A percentile compares a stretch with the other conserved stretches of the same genome.
phyloP scores from a whole-genome alignment of 1,140 invertebrate species.

The Caenorhabditis inopinata region DNA sequence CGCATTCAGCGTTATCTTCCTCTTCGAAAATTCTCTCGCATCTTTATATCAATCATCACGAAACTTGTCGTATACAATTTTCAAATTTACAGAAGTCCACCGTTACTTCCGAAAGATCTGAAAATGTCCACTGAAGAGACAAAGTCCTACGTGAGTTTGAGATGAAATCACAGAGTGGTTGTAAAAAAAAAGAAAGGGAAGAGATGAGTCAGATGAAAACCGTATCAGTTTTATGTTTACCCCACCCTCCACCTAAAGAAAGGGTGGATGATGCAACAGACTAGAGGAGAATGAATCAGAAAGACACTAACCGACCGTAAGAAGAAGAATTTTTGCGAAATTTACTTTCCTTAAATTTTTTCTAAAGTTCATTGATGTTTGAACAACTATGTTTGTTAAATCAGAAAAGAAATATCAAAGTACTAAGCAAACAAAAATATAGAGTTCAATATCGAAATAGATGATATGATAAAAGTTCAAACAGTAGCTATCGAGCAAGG shows the following conservation, averaged over 20 bases:
- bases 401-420: background rate
- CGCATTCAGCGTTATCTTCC: background rate
- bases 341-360: background rate
- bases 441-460: no score
- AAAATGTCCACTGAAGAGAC: slow-evolving; percentile 11
- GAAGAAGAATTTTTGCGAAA: background rate
- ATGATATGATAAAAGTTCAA: no score
- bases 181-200: background rate
- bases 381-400: background rate
- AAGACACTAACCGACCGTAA: slow-evolving; percentile 1
- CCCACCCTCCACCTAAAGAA: background rate
- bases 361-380: background rate
- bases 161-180: background rate
- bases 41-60: background rate
- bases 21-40: background rate
- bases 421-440: background rate
- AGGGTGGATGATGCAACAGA: background rate
- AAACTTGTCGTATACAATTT: no score
- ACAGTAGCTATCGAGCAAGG: no score
- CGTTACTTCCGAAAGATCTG: background rate
- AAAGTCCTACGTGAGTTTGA: slow-evolving; percentile 28
- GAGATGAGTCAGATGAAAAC: background rate
- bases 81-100: background rate
- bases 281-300: background rate
- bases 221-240: slow-evolving; percentile 13